A percentile compares a stretch with the other conserved stretches of the same genome.
Conservation (phyloP, 2,113 vertebrate species). For the Paramormyrops kingsleyae region DNA sequence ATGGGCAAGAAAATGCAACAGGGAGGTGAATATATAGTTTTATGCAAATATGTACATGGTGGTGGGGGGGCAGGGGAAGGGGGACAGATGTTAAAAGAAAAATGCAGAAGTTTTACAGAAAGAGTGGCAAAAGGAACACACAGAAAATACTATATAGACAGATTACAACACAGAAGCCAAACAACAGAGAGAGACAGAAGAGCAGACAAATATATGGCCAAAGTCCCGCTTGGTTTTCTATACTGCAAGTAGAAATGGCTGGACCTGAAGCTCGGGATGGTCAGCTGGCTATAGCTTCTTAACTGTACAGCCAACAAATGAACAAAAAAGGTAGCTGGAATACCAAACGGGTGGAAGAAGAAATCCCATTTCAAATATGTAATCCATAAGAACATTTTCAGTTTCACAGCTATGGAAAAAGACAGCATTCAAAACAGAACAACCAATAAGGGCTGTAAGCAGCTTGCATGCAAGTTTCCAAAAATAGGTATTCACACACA, state of each 20-base stretch:
- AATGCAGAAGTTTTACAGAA: constrained; percentile 10
- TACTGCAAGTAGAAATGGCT: background rate
- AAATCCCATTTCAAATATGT: background rate
- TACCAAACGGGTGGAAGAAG: background rate
- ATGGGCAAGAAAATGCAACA: background rate
- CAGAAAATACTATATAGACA: background rate
- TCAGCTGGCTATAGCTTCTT: background rate
- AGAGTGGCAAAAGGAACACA: constrained; percentile 31
- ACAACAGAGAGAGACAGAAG: background rate
- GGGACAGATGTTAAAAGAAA: background rate
- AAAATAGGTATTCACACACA: background rate
- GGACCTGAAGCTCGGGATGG: background rate
- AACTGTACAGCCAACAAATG: background rate
- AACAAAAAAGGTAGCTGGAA: too few species aligned
- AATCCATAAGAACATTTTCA: background rate
- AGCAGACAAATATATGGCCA: background rate
- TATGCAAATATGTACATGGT: background rate
- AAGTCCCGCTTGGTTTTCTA: background rate
- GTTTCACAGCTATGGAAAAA: background rate
- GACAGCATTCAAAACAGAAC: background rate
- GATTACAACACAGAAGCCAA: background rate
- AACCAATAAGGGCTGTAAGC: background rate
- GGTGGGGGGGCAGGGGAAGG: background rate
- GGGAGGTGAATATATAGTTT: constrained; percentile 35
- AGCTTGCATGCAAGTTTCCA: background rate